These are phyloP conservation scores for Oligia latruncula DNA, from an alignment of 2,888 invertebrate genomes.

Conservation along the genomic window DNA sequence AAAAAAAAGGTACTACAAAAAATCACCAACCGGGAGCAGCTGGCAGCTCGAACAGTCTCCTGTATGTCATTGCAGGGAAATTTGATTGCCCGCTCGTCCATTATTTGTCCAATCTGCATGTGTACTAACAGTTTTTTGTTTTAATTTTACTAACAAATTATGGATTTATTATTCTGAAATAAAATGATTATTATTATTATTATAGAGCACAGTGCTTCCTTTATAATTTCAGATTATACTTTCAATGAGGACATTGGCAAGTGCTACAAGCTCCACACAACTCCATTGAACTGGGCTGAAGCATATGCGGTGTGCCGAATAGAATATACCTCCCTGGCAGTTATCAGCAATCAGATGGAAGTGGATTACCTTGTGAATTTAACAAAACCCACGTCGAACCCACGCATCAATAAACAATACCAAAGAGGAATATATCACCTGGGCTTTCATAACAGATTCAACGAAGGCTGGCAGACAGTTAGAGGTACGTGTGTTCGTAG, in stretches of 20 bases:
- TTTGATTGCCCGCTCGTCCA: too few species aligned
- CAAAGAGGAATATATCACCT: constrained; percentile 60
- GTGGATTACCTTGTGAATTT: constrained; percentile 36
- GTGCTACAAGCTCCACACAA: constrained; percentile 81
- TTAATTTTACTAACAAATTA: too few species aligned
- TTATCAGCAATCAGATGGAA: constrained; percentile 71
- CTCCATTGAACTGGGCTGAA: constrained; percentile 77
- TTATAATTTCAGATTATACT: constrained; percentile 73
- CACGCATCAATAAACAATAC: constrained; percentile 3
- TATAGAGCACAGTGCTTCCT: too few species aligned
- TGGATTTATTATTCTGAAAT: too few species aligned
- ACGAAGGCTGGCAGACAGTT: constrained; percentile 72
- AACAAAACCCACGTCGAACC: not conserved
- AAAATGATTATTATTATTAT: too few species aligned
- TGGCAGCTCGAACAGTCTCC: too few species aligned
- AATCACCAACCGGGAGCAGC: too few species aligned
- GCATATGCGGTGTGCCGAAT: constrained; percentile 75
- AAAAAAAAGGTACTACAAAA: too few species aligned
- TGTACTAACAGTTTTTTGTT: too few species aligned
- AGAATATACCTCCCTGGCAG: constrained; percentile 77
- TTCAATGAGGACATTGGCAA: constrained; percentile 68
- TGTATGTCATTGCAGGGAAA: too few species aligned
- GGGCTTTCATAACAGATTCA: constrained; percentile 69
- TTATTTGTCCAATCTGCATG: too few species aligned
- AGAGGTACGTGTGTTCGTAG: constrained; percentile 66